Base-by-base conservation (phyloP, 2,888 invertebrate genomes). In the Emmelina monodactyla region DNA sequence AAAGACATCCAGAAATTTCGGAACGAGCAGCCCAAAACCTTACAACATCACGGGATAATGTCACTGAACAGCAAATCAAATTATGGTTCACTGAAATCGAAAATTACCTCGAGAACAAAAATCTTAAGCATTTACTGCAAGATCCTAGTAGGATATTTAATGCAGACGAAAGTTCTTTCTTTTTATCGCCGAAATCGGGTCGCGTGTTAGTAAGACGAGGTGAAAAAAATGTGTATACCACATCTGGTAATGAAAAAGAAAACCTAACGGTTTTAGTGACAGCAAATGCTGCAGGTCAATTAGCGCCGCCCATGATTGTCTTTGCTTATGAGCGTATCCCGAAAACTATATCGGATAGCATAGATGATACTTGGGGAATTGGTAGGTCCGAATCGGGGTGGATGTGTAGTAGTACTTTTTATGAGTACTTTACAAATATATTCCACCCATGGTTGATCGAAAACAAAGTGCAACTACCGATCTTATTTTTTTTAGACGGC, bases 121-220 rank as follows among this genome's bases (percentile, higher is more conserved):
- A 33, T 11, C 22, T 14, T 31, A 32, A 40, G 16, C 34, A 39
- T 16, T 31, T 22, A 32, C 55, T 37, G 44, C 47, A 33, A 43
- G 47, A 42, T 43, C 54, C 31, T 22, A 12, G 28, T 10, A 36
- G 41, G 35, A 32, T 46, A 19, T 44, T 43, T 28, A 48, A 46
- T 31, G 19, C 39, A 7, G 63, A 66, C 42, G 62, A 66, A 41
- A 52, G 56, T 15, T 55, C 53, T 10, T 62, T 66, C 39, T 61
- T 49, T 38, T 42, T 66, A 31, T 41, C 43, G 32, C 62, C 62
- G 13, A 62, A 62, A 44, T 46, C 47, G 2, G 44, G 49, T n/a
- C 47, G 51, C 33, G 62, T 62, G 3, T 30, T 65, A 14, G 49
- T 44, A 3, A 41, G 37, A 36, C 57, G 51, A 49, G 57, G 52